Evolutionary conservation across 1,140 invertebrate genomes (phyloP).

Genomic region (Papilio polytes): DNA sequence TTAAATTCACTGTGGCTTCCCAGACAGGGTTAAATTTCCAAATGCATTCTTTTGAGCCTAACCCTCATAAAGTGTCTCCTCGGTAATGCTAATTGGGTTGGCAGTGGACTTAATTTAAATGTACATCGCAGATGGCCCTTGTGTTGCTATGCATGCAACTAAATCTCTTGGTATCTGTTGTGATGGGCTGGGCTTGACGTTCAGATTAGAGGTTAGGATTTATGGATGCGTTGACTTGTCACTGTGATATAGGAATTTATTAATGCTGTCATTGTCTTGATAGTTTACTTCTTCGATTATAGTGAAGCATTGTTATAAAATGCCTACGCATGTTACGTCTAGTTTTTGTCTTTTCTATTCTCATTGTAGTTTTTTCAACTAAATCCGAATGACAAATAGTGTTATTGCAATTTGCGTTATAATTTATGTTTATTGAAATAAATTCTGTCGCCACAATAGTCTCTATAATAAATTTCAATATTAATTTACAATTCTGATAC

Average conservation of each 20-base stretch:
- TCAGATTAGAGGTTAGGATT: slow-evolving; percentile 65
- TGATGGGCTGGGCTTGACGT: slow-evolving; percentile 66
- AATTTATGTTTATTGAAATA: slow-evolving; percentile 16
- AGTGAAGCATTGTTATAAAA: slow-evolving; percentile 33
- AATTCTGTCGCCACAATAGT: slow-evolving; percentile 11
- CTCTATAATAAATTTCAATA: slow-evolving; percentile 4
- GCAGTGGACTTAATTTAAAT: slow-evolving; percentile 37
- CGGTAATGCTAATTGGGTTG: slow-evolving; percentile 39
- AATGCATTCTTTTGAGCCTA: slow-evolving; percentile 42
- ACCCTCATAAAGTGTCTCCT: slow-evolving; percentile 32
- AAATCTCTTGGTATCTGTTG: slow-evolving; percentile 63
- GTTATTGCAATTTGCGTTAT: neutral
- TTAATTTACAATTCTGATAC: slow-evolving; percentile 33
- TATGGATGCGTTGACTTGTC: slow-evolving; percentile 72
- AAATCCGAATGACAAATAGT: neutral
- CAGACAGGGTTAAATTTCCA: slow-evolving; percentile 44
- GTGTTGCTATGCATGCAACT: slow-evolving; percentile 40
- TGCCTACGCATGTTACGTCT: neutral
- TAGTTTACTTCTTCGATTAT: neutral
- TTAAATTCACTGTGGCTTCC: slow-evolving; percentile 46
- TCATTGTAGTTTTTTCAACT: neutral
- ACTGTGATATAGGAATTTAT: slow-evolving; percentile 53
- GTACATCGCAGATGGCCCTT: slow-evolving; percentile 48
- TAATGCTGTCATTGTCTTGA: neutral
- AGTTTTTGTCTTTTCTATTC: neutral